Base-by-base conservation (phyloP, 2,797 vertebrate genomes). In the Paedocypris micromegethes region DNA sequence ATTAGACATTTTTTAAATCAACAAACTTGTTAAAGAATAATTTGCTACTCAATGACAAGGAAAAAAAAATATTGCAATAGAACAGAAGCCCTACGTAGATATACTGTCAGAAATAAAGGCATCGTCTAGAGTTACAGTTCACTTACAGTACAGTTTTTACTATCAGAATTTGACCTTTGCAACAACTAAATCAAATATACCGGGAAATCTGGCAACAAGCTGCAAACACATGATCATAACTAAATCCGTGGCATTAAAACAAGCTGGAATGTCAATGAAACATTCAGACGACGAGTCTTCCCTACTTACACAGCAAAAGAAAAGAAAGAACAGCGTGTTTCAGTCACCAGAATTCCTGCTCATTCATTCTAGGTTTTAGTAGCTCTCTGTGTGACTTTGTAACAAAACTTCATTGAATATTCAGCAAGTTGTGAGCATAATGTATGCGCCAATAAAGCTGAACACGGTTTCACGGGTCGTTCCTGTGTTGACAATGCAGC, bases 401-500 rank as follows among this genome's bases (percentile, higher is more conserved):
- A 23, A 23, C 23, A 23, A 23, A 23, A 23, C 23, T 23, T 23
- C 23, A 23, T 23, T 23, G 23, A 23, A 23, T 23, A 23, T 23
- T 23, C 23, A 23, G 23, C 23, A 23, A 23, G 23, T 23, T 1
- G 23, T 23, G 23, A 23, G 23, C 23, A 23, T 23, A 23, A 23
- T 23, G 23, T 23, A 23, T 23, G 23, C 23, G 23, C 23, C 23
- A 23, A 23, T 23, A 23, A 23, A 23, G 23, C 23, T 23, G 23
- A 23, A 23, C 23, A 23, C 23, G 23, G 23, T 23, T 23, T 23
- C 23, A 23, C 23, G 42, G 50, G 46, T 54, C 1, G 51, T 50
- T 39, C 2, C n/a, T 62, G 53, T 58, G 43, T 4, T 72, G 91
- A 80, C 93, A 92, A 78, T 90, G 83, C 48, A 98, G 84, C 38